Base-by-base conservation (phyloP, 1,140 invertebrate genomes). In the Globodera rostochiensis region DNA sequence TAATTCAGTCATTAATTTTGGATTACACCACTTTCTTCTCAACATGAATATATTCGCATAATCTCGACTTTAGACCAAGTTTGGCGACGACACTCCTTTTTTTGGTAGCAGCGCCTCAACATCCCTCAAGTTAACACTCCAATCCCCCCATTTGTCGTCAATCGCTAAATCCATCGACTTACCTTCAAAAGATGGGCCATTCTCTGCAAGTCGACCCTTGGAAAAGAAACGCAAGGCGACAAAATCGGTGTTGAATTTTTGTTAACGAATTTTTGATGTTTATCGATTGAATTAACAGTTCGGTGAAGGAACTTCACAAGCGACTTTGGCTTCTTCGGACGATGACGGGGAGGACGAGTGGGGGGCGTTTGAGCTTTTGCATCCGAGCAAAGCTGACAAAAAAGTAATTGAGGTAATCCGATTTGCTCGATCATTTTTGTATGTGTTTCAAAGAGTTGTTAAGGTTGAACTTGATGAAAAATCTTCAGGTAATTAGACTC, bases 261-360 rank as follows among this genome's bases (percentile, higher is more conserved):
- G 36, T 2, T 45, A 45, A 15, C 25, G 69, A 1, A 45, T 71
- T 47, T 5, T 9, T 45, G 5, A 6, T 6, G 6, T 45, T 71
- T 36, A 66, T 21, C 7, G 8, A 71, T 71, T 6, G 1, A 69
- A 13, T 71, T 71, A 36, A 36, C 25, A 76, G 36, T 6, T 64
- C 57, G 57, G 57, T 5, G 57, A 64, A 19, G 57, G 57, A 64
- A 64, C 57, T 64, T 64, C 57, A 15, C 11, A 64, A 15, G 57
- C 11, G 57, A 64, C 19, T 13, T 15, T 64, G 11, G 13, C 19
- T 19, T 64, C 57, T 64, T 64, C 57, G 57, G 57, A 64, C 15
- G 57, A 64, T 64, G 70, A 46, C 46, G 75, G 82, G 25, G 73
- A 80, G 9, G 80, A 82, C 53, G 80, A 80, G 57, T 80, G 80